Evolutionary conservation across 1,140 invertebrate species (phyloP), one percentile per base, ranked within the genome.

Genomic region (Prorops nasuta): DNA sequence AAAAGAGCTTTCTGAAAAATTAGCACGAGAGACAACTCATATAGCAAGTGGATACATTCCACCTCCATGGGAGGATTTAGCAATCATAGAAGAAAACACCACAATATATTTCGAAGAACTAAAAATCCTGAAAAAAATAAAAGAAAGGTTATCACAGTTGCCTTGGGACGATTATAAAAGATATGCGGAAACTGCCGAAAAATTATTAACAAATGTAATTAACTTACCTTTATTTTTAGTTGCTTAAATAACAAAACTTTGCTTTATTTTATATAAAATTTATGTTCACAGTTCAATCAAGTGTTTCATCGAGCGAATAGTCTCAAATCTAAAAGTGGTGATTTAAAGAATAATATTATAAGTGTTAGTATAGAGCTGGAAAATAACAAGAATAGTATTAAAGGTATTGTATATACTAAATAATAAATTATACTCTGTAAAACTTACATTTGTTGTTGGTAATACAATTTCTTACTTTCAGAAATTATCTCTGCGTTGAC

Each of bases 1-100:
- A 1, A 84, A 88, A 49, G 39, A 78, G 0, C 73, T 91, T 45
- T 80, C 82, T 0, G 56, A 74, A 34, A 66, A 80, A 18, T 60
- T 89, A 7, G 68, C 72, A 0, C 64, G 68, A 4, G 78, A 77
- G 50, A 77, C 84, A 39, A 67, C 81, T 35, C 76, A 82, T 42
- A 77, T 84, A 62, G 71, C 83, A 9, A 77, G 84, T 15, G 85
- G 82, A 14, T 79, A 84, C n/a, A 84, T 88, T 51, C 87, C 89
- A 1, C 84, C 88, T 4, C 90, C 92, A 0, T 90, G 88, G 77
- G 80, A 83, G 46, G 78, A 81, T 31, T 49, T 90, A 9, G 65
- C 76, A 15, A 71, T 78, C 21, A 75, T 85, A 3, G 71, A 80
- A 10, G 66, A 73, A 19, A 74, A 73, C 9, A 59, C 67, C 1